Conservation (phyloP, 1,140 invertebrate species). For the Drosophila mayri region DNA sequence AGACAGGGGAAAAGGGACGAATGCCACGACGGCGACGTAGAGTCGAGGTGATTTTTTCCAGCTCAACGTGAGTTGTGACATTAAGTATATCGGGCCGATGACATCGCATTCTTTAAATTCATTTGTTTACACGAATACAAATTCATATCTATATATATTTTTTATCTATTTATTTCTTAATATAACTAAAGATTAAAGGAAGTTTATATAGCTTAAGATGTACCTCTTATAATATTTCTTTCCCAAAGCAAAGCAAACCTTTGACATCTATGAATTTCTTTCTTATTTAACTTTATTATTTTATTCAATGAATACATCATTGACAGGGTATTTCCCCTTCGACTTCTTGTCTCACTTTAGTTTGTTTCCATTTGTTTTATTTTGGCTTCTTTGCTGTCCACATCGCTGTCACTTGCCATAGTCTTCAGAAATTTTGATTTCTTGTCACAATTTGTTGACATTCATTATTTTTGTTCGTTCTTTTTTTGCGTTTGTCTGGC, state of each 20-base stretch:
- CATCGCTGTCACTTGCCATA: slow-evolving; percentile 46
- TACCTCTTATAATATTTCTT: too few relatives aligned
- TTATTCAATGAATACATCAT: background rate
- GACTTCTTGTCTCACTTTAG: background rate
- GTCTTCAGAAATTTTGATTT: slow-evolving; percentile 75
- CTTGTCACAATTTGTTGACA: slow-evolving; percentile 83
- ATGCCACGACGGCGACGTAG: background rate
- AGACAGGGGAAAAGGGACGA: slow-evolving; percentile 9
- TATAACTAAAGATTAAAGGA: background rate
- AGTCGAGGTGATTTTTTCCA: background rate
- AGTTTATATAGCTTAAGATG: background rate
- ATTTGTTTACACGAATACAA: background rate
- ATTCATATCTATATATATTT: background rate
- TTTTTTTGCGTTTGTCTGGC: slow-evolving; percentile 32
- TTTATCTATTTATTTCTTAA: background rate
- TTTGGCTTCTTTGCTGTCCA: slow-evolving; percentile 16
- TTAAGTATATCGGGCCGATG: slow-evolving; percentile 3
- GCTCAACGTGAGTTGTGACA: background rate
- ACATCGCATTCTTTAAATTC: background rate
- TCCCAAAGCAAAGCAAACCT: too few relatives aligned
- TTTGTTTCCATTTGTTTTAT: background rate
- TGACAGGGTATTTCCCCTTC: slow-evolving; percentile 9
- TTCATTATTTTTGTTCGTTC: slow-evolving; percentile 64
- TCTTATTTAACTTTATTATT: background rate
- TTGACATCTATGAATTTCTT: background rate